Conservation (phyloP, 2,797 vertebrate species). For the Fistularia tabacaria region DNA sequence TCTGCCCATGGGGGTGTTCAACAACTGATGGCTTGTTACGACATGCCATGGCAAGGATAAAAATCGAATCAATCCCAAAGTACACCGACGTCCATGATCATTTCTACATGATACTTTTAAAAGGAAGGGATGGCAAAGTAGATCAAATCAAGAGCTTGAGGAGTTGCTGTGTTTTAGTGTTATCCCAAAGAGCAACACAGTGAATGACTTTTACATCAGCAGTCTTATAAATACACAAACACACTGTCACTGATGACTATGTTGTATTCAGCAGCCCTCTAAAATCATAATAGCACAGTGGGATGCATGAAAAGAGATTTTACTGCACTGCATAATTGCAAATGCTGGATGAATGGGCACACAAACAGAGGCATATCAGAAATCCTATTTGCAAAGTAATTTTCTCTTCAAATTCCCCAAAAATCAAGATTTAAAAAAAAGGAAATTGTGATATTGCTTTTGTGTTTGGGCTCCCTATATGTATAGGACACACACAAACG, state of each 20-base stretch:
- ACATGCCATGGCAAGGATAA: neutral
- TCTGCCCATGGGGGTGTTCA: neutral
- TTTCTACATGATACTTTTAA: conserved; percentile 7
- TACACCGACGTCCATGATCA: conserved; percentile 6
- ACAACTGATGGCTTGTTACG: conserved; percentile 13
- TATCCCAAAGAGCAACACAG: conserved; percentile 21
- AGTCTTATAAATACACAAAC: conserved; percentile 15
- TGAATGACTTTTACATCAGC: conserved; percentile 33
- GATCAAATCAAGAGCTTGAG: conserved; percentile 14
- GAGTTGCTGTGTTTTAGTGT: conserved; percentile 20
- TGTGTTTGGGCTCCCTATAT: too few relatives aligned
- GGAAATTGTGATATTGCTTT: too few relatives aligned
- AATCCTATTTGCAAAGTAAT: too few relatives aligned
- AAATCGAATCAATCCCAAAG: conserved; percentile 12
- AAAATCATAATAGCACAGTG: too few relatives aligned
- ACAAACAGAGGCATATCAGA: too few relatives aligned
- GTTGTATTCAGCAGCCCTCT: conserved; percentile 26
- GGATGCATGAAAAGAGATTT: too few relatives aligned
- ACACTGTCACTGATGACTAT: conserved; percentile 49
- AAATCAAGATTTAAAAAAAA: too few relatives aligned
- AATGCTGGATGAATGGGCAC: too few relatives aligned
- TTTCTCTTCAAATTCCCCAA: too few relatives aligned
- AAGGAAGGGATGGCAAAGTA: conserved; percentile 14
- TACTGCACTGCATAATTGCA: too few relatives aligned
- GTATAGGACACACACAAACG: too few relatives aligned